Evolutionary conservation across 2,113 vertebrate species (phyloP).

Genomic region (Pedionomus torquatus): DNA sequence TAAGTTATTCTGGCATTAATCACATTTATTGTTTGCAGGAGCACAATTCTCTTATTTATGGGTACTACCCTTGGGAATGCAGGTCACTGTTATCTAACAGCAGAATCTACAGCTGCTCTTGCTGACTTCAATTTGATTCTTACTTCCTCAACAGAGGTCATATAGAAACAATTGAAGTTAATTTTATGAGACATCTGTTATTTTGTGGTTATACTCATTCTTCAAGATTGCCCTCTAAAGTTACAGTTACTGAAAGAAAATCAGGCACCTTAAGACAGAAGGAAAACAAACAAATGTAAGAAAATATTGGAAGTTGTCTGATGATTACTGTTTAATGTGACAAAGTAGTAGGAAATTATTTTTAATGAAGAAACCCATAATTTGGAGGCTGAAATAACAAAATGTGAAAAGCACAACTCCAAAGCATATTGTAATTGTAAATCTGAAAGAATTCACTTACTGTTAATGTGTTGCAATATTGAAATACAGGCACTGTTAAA

Average conservation of each 20-base stretch:
- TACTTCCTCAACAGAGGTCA: slow-evolving; percentile 78
- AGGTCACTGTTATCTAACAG: slow-evolving; percentile 73
- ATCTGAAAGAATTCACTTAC: neutral
- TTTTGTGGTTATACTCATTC: slow-evolving; percentile 72
- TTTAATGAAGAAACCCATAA: neutral
- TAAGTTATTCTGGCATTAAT: slow-evolving; percentile 79
- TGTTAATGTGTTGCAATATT: neutral
- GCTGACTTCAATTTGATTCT: slow-evolving; percentile 64
- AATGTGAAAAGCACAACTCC: neutral
- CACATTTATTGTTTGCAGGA: slow-evolving; percentile 72
- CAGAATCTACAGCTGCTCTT: slow-evolving; percentile 70
- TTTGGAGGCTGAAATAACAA: neutral
- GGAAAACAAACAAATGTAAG: neutral
- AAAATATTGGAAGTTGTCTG: neutral
- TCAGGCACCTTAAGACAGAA: neutral
- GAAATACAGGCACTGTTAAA: neutral
- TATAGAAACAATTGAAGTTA: slow-evolving; percentile 73
- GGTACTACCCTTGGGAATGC: slow-evolving; percentile 70
- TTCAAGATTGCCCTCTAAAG: slow-evolving; percentile 70
- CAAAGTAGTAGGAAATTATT: neutral
- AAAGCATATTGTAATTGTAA: neutral
- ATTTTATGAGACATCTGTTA: slow-evolving; percentile 80
- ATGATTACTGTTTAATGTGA: neutral
- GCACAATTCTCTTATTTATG: slow-evolving; percentile 55
- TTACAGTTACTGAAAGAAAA: slow-evolving; percentile 54